Percentiles rank a stretch among this genome's conserved stretches.
Conservation (phyloP, 2,113 vertebrate genomes). For the Chrysemys picta region DNA sequence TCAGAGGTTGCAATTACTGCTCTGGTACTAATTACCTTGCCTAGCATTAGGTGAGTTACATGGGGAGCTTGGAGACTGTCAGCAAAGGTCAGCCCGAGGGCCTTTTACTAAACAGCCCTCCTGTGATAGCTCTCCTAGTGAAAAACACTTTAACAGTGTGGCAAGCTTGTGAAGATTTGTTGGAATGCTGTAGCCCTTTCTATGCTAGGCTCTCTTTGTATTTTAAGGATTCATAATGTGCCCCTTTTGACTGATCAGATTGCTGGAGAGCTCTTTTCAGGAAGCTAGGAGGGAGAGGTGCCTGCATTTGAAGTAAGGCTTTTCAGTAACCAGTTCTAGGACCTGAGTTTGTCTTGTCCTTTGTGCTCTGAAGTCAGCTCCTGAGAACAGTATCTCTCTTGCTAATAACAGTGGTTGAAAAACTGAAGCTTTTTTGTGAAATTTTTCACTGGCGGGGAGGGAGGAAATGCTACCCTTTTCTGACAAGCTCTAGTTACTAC, state of each 20-base stretch:
- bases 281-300: neutral
- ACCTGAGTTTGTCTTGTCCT: neutral
- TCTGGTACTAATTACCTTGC: conserved; percentile 52
- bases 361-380: neutral
- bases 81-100: conserved; percentile 67
- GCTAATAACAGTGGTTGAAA: neutral
- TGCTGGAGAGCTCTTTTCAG: conserved; percentile 7
- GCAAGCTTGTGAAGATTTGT: conserved; percentile 1
- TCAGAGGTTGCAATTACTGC: conserved; percentile 55
- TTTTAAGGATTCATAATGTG: neutral
- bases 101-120: conserved; percentile 66
- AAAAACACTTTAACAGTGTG: conserved; percentile 33
- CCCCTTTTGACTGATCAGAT: neutral
- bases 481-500: neutral
- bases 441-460: accelerated
- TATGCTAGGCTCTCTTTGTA: neutral
- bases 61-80: conserved; percentile 58
- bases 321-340: neutral
- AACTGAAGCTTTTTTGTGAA: neutral
- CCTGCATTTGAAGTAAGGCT: neutral
- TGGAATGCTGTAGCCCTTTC: neutral
- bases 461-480: neutral
- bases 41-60: conserved; percentile 60
- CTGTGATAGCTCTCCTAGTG: conserved; percentile 39
- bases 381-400: neutral